Percentiles rank a stretch among this genome's conserved stretches.
These are phyloP conservation scores for Polylopha cassiicola DNA, from an alignment of 2,888 invertebrate genomes.

Conservation along the genomic window DNA sequence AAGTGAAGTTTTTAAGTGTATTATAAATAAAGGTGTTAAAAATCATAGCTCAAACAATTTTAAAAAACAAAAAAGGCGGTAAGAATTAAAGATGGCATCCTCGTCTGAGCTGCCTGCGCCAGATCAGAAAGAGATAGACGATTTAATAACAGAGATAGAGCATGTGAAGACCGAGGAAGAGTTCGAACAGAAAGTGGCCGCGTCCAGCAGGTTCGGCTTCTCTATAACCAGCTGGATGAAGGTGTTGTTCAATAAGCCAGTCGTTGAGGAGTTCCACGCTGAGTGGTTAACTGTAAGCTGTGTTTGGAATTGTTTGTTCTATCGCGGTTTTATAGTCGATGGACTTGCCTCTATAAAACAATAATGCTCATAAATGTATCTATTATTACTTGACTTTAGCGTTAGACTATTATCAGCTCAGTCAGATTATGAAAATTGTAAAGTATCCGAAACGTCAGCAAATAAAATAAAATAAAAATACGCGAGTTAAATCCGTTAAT, in stretches of 20 bases:
- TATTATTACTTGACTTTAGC: no score
- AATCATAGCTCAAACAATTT: background rate
- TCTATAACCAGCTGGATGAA: conserved; percentile 59
- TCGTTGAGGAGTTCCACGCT: conserved; percentile 48
- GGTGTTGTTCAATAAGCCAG: conserved; percentile 48
- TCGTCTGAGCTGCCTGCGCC: conserved; percentile 25
- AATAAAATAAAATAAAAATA: no score
- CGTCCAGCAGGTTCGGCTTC: conserved; percentile 42
- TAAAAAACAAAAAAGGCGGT: conserved; percentile 15
- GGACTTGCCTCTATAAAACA: no score
- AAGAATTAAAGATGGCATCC: conserved; percentile 44
- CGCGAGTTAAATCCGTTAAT: no score
- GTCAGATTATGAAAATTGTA: no score
- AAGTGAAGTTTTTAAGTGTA: no score
- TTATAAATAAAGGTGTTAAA: background rate
- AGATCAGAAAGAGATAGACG: conserved; percentile 42
- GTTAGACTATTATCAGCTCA: no score
- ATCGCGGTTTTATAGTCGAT: no score
- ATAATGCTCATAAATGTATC: no score
- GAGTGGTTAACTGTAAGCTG: conserved; percentile 61
- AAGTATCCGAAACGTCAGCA: no score
- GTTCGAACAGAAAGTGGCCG: conserved; percentile 42
- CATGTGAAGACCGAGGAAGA: conserved; percentile 46
- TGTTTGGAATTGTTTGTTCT: conserved; percentile 1
- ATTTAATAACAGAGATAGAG: conserved; percentile 45